Conservation (phyloP, 2,113 vertebrate species). For the Chionis minor region DNA sequence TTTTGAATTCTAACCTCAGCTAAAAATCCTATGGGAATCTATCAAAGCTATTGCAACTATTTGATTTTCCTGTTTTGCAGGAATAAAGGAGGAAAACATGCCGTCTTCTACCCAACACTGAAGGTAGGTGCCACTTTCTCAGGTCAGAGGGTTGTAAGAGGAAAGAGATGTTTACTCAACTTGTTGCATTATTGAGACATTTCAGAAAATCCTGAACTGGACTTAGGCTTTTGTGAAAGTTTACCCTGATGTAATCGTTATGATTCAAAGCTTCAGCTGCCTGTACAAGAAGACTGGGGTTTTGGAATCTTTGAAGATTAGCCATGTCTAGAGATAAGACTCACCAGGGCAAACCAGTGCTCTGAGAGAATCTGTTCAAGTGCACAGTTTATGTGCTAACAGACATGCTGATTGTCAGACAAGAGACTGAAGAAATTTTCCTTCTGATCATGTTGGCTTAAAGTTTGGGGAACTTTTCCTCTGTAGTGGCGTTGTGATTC, state of each 20-base stretch:
- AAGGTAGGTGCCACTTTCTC: slow-evolving; percentile 77
- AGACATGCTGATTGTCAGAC: not conserved
- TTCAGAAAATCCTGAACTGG: not conserved
- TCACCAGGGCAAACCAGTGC: not conserved
- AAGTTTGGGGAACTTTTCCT: not conserved
- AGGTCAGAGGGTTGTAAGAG: not conserved
- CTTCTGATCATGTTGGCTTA: not conserved
- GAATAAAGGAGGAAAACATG: slow-evolving; percentile 84
- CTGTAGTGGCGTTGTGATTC: not conserved
- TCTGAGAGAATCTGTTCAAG: not conserved
- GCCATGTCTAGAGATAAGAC: not conserved
- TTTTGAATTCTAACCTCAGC: not conserved
- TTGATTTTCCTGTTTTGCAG: slow-evolving; percentile 67
- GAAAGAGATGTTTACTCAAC: not conserved
- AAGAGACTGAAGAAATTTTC: not conserved
- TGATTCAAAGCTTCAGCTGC: not conserved
- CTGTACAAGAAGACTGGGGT: not conserved
- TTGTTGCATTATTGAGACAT: not conserved
- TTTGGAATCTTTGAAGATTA: not conserved
- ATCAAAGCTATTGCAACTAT: not conserved
- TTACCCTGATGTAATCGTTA: not conserved
- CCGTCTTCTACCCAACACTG: slow-evolving; percentile 90
- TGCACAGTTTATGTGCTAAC: not conserved
- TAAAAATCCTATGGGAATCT: not conserved
- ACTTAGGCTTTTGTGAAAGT: not conserved